Percentiles rank a stretch among this genome's conserved stretches.
Conservation (phyloP, 2,113 vertebrate genomes). For the Tylochromis polylepis region DNA sequence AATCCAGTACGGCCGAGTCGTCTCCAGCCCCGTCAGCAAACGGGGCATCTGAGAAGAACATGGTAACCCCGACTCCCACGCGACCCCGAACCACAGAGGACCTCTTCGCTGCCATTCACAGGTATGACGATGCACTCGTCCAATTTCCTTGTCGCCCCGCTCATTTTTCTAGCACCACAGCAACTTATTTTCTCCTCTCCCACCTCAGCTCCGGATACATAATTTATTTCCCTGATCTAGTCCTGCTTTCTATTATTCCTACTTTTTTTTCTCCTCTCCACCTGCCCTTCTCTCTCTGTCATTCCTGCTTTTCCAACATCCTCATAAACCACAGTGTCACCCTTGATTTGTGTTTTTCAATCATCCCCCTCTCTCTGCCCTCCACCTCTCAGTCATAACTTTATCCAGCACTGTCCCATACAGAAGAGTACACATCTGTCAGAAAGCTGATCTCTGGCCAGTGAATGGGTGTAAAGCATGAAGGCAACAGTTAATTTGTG, state of each 20-base stretch:
- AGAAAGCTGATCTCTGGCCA: neutral
- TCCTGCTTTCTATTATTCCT: neutral
- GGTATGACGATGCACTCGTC: slow-evolving; percentile 69
- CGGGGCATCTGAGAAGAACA: slow-evolving; percentile 64
- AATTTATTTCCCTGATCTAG: neutral
- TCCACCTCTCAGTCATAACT: slow-evolving; percentile 43
- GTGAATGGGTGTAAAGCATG: neutral
- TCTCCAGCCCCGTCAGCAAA: slow-evolving; percentile 62
- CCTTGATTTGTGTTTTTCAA: neutral
- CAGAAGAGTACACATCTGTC: slow-evolving; percentile 10
- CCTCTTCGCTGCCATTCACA: slow-evolving; percentile 97
- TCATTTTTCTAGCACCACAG: neutral
- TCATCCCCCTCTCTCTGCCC: neutral
- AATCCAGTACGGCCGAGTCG: slow-evolving; percentile 59
- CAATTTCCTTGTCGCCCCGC: neutral
- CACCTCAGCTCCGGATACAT: neutral
- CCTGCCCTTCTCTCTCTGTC: neutral
- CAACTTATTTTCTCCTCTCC: neutral
- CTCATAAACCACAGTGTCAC: slow-evolving; percentile 3
- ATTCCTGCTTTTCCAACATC: neutral
- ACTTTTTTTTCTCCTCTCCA: neutral
- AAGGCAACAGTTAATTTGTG: neutral
- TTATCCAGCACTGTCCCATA: slow-evolving; percentile 31
- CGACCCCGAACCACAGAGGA: slow-evolving; percentile 92
- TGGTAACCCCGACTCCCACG: slow-evolving; percentile 83